Base-by-base conservation (phyloP, 2,797 vertebrate species). In the Myoxocephalus aenaeus region DNA sequence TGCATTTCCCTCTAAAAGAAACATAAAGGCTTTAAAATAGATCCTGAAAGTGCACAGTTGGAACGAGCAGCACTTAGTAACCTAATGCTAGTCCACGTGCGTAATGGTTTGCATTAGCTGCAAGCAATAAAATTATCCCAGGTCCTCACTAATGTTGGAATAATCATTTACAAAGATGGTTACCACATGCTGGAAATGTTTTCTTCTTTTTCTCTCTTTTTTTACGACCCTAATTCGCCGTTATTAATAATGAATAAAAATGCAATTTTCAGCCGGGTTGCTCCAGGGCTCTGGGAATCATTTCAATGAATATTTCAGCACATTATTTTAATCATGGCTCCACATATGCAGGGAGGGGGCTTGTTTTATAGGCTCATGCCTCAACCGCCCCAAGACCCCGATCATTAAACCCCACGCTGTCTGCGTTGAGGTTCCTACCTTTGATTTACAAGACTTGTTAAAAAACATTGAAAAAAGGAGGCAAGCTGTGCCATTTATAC, bases 171-270 rank as follows among this genome's bases (percentile, higher is more conserved):
- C 96, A 95, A 96, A 96, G 96, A 98, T 96, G 97, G 96, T 98
- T 97, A 97, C 97, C 96, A 96, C 96, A 96, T 95, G 95, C 96
- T 95, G 92, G 88, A 96, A 93, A 94, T 91, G 95, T 92, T 93
- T 90, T 89, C 85, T 85, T 86, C 74, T 75, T 77, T 81, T 61
- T 79, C 50, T 56, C 93, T 95, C 20, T 93, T 95, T 92, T 96
- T 96, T 95, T 95, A 87, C 90, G 89, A 86, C 93, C 95, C 95
- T 98, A 98, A 99, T 97, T 99, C 94, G 86, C 93, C 93, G 95
- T 97, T 99, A 98, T 99, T 98, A 99, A 99, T 99, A 99, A 99
- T 99, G 96, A 97, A 99, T 99, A 98, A 97, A 98, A 98, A 95
- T 93, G 95, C 96, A 96, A 96, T 99, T 97, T 98, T 97, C 96